Evolutionary conservation across 2,113 vertebrate species (phyloP), one percentile per base, ranked within the genome.

Genomic region (Callaeas wilsoni): DNA sequence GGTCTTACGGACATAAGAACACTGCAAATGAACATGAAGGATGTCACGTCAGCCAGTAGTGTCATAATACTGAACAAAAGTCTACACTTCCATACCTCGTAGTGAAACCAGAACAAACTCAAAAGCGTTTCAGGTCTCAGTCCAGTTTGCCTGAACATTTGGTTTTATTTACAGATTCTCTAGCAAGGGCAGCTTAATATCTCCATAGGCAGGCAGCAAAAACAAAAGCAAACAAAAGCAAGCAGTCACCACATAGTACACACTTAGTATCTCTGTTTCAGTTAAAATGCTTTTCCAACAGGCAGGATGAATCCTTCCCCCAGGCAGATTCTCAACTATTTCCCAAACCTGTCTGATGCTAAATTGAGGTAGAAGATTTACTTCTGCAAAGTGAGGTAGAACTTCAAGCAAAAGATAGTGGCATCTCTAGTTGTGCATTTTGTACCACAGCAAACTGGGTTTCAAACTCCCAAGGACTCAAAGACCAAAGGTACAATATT

Each of bases 1-100:
- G 98, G 98, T 98, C 98, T 98, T 93, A 95, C 30, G 23, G 97
- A 98, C 94, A 39, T 60, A 96, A 77, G 96, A 98, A 97, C 96
- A 98, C 95, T 97, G 97, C 84, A 93, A 97, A 79, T 94, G 91
- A 97, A 80, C 63, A 60, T 89, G 92, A 83, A 92, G 84, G 9
- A 52, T 42, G 87, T 91, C 95, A 76, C 7, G 5, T 82, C 79
- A 76, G 93, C 94, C 75, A 75, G 84, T 77, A 95, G 93, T 79
- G 89, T 96, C 92, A n/a, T 96, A 98, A 98, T 96, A 98, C 98
- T 98, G 98, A 97, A 84, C 56, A 80, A 39, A 77, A 60, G 49
- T 39, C 89, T 57, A 53, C 37, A 62, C 79, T 90, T 91, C 81
- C 46, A 13, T 53, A 60, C 84, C 76, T 93, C 2, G 9, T 80